Conservation (phyloP, 2,888 invertebrate genomes). For the Agriopis marginaria region DNA sequence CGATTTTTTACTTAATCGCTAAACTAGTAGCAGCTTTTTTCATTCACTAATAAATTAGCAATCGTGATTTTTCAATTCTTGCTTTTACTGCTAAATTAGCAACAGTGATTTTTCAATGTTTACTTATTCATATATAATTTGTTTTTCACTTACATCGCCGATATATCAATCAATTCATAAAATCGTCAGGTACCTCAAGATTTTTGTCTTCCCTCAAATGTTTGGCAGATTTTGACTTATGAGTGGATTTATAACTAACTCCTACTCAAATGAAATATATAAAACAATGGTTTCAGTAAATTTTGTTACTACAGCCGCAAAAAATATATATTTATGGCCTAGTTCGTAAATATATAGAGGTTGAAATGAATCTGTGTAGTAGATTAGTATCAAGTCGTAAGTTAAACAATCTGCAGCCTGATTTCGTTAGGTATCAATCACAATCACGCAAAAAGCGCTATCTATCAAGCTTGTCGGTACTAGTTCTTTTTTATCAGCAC, state of each 20-base stretch:
- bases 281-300: no score
- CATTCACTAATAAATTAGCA: neutral
- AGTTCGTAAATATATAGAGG: neutral
- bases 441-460: neutral
- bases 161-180: neutral
- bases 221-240: neutral
- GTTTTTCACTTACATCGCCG: neutral
- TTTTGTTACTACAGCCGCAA: no score
- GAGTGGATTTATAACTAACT: no score
- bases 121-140: neutral
- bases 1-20: neutral
- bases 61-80: neutral
- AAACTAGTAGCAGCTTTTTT: neutral
- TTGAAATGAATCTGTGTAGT: neutral
- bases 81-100: neutral
- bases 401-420: neutral
- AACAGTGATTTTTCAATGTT: neutral
- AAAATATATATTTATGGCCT: no score
- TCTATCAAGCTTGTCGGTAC: no score
- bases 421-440: neutral
- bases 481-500: neutral
- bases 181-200: conserved; percentile 18
- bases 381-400: neutral
- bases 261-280: no score
- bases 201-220: conserved; percentile 15